Base-by-base conservation (phyloP, 2,797 vertebrate species). In the Melanotaenia pygmaea region DNA sequence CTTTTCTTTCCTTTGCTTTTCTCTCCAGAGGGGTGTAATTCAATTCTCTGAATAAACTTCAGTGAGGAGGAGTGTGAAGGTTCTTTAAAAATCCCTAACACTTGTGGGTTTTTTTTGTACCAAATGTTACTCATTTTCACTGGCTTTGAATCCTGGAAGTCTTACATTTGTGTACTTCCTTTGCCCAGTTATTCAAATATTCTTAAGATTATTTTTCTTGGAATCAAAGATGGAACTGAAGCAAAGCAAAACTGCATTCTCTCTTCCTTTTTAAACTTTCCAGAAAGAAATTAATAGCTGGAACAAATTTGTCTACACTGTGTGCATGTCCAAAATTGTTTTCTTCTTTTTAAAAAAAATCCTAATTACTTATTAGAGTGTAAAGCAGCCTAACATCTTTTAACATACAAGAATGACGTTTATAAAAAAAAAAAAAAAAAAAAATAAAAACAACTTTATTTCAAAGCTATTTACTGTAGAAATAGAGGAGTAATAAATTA, bases 121-220 rank as follows among this genome's bases (percentile, higher is more conserved):
- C 90, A 91, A 92, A 92, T 91, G 84, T 88, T 88, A 79, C 82
- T 86, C 84, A 76, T 90, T 92, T 83, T 82, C 76, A 79, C 79
- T 89, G 89, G 87, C 86, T 66, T 77, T 62, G 76, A 80, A 59
- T 88, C 56, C 34, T 86, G 85, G 79, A 91, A 82, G 72, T 69
- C 82, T 77, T 28, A 16, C 59, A 50, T 82, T 79, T 40, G 61
- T 64, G 79, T 57, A 57, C 76, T 87, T 72, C 53, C 72, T 72
- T 80, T 74, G 74, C 81, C 61, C 75, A 86, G 76, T 79, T 81
- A 83, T 89, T 88, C 61, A 80, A 72, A 74, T 81, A 84, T 89
- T 89, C 68, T 14, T 68, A 69, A 66, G 77, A 84, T 86, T 74
- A 76, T 83, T 88, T 87, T 74, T 90, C 37, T 81, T 81, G 69